Evolutionary conservation across 1,140 invertebrate species (phyloP).

Genomic region (Drosophila ohnishii): DNA sequence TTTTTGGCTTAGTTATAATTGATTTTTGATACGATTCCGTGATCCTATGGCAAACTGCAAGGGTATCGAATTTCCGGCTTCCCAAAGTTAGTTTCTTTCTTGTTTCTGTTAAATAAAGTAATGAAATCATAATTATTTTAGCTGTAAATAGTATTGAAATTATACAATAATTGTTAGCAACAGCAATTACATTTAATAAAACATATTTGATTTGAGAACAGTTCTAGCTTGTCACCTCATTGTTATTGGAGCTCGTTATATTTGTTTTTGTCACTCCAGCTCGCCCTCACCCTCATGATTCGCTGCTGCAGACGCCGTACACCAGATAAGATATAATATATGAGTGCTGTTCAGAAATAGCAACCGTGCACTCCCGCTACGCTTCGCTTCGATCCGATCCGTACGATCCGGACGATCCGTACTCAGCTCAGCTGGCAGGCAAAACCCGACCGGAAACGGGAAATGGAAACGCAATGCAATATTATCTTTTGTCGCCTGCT

Average conservation of each 20-base stretch:
- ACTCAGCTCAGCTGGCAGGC: conserved; percentile 25
- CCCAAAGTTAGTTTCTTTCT: no score
- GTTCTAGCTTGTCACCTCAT: neutral
- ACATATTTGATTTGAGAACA: conserved; percentile 7
- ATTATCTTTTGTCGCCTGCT: conserved; percentile 60
- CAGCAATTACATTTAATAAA: conserved; percentile 9
- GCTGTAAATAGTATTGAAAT: no score
- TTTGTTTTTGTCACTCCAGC: conserved; percentile 63
- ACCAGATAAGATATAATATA: conserved; percentile 70
- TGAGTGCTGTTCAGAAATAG: conserved; percentile 67
- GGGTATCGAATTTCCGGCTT: no score
- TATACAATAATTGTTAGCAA: neutral
- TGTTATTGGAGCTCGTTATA: conserved; percentile 45
- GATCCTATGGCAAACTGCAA: no score
- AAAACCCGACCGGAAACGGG: conserved; percentile 65
- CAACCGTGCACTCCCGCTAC: conserved; percentile 49
- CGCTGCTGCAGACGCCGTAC: conserved; percentile 31
- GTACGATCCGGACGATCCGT: conserved; percentile 14
- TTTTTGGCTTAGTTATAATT: no score
- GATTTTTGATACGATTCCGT: no score
- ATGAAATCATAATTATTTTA: no score
- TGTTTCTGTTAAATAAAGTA: no score
- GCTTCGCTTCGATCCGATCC: conserved; percentile 13
- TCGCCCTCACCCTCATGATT: conserved; percentile 47
- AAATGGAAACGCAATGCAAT: conserved; percentile 62